Evolutionary conservation across 2,888 invertebrate genomes (phyloP), one percentile per base, ranked within the genome.

Genomic region (Callinectes sapidus): DNA sequence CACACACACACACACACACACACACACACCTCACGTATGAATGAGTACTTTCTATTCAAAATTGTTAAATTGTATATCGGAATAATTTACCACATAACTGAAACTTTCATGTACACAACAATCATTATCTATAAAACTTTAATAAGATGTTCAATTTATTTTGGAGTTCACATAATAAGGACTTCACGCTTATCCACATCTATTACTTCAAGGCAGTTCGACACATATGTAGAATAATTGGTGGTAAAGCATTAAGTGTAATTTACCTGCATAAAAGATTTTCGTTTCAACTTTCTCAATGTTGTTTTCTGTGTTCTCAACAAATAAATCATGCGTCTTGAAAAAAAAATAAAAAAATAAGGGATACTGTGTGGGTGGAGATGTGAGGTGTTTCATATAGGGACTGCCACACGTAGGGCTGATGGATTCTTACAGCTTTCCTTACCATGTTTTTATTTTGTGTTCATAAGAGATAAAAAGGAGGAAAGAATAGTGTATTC

Each of bases 1-100:
- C 61, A 61, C 61, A 61, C 61, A 61, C 61, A 61, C 61, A 61
- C 61, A 61, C 61, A 61, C 61, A 61, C 61, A 61, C 61, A 61
- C 61, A 61, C 55, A 55, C 55, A 55, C 55, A 55, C 55, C 10
- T 16, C 13, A 1, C 55, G 3, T 13, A 10, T 13, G 16, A n/a
- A n/a, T n/a, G n/a, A 48, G 5, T 61, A 16, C 61, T 18, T 18
- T 18, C 61, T 16, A 61, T 61, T 61, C 18, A 61, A 10, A 2
- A 16, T 61, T 16, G 61, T 61, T 5, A 61, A 18, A 61, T 18
- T 61, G 61, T 61, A n/a, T n/a, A n/a, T n/a, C n/a, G 61, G 61
- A 61, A 61, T 61, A 1, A 61, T 61, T 61, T 61, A 61, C 61
- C 61, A 8, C 61, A 18, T 61, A 16, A 61, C 61, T 0, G 23